phyloP scores from a whole-genome alignment of 2,113 vertebrate genomes.

The Clarias batrachus region DNA sequence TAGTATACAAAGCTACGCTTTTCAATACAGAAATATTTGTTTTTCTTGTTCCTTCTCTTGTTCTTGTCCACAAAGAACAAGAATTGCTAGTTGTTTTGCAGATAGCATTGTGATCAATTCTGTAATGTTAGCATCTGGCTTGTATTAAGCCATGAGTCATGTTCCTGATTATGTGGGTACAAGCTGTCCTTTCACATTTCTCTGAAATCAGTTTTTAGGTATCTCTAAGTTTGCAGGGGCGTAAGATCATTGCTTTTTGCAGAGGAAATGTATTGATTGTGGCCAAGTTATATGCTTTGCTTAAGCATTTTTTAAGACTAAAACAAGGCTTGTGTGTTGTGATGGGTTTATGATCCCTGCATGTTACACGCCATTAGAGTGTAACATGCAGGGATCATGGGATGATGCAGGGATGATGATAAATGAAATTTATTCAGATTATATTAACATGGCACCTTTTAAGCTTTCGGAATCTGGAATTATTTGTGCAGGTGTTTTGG shows the following conservation, averaged over 20 bases:
- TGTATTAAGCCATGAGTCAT: conserved; percentile 14
- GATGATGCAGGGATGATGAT: not conserved
- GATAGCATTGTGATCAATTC: conserved; percentile 1
- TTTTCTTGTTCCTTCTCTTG: not conserved
- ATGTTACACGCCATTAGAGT: not conserved
- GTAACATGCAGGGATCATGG: too few species aligned
- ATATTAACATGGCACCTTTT: not conserved
- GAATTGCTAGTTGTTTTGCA: conserved; percentile 6
- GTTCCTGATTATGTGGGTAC: not conserved
- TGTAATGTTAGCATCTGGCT: conserved; percentile 17
- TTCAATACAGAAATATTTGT: conserved; percentile 21
- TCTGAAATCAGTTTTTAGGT: not conserved
- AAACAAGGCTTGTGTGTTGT: too few species aligned
- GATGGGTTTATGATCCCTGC: not conserved
- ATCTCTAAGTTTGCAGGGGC: not conserved
- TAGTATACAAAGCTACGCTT: not conserved
- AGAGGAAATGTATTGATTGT: not conserved
- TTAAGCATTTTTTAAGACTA: not conserved
- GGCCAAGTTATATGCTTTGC: not conserved
- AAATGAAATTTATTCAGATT: not conserved
- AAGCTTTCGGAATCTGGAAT: not conserved
- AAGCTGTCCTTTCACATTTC: not conserved
- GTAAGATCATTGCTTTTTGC: not conserved
- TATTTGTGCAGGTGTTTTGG: not conserved
- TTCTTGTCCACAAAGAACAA: not conserved